A percentile compares a stretch with the other conserved stretches of the same genome.
Conservation (phyloP, 1,140 invertebrate species). For the Solenopsis invicta region DNA sequence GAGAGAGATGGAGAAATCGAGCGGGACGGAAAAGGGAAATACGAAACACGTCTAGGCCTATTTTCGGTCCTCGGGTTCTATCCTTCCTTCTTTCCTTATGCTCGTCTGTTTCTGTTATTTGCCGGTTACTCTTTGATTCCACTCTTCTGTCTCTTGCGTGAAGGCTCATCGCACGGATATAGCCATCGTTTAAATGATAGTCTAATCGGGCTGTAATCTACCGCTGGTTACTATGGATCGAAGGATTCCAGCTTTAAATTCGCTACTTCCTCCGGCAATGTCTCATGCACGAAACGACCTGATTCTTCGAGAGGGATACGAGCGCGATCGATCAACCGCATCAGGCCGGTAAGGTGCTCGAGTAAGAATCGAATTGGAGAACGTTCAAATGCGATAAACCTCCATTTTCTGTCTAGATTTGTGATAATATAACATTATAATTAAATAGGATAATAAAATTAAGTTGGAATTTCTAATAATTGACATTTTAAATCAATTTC, state of each 20-base stretch:
- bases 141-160: background rate
- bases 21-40: conserved; percentile 68
- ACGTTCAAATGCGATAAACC: background rate
- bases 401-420: background rate
- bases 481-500: background rate
- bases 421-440: background rate
- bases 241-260: conserved; percentile 39
- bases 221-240: background rate
- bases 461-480: background rate
- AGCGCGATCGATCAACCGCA: conserved; percentile 51
- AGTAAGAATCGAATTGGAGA: conserved; percentile 41
- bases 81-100: conserved; percentile 31
- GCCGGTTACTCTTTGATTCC: conserved; percentile 18
- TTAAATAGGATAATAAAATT: background rate
- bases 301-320: conserved; percentile 53
- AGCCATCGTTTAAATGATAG: conserved; percentile 3
- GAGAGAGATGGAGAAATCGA: conserved; percentile 60
- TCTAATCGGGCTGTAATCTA: background rate
- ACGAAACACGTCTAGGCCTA: conserved; percentile 69
- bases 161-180: background rate
- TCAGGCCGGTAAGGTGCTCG: background rate
- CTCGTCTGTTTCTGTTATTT: conserved; percentile 18
- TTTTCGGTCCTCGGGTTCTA: conserved; percentile 63
- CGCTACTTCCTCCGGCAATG: conserved; percentile 4
- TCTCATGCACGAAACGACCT: conserved; percentile 60